Conservation (phyloP, 2,113 vertebrate species). For the Shinisaurus crocodilurus region DNA sequence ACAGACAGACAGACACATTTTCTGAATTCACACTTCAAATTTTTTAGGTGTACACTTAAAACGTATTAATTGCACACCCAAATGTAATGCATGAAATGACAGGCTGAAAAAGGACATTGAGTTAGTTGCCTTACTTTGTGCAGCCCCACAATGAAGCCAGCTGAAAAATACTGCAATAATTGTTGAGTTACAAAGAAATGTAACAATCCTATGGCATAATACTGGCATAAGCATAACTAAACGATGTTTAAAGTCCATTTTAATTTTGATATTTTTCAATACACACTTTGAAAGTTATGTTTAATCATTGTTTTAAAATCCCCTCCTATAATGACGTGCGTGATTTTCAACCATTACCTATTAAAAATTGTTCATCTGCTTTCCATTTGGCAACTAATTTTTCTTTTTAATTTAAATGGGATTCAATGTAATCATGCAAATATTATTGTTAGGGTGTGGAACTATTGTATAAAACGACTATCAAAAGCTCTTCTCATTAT, state of each 20-base stretch:
- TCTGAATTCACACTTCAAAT: not conserved
- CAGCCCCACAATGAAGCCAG: no score
- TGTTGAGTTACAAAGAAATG: conserved; percentile 27
- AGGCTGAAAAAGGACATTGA: not conserved
- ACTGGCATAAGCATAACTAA: conserved; percentile 36
- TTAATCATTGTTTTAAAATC: conserved; percentile 34
- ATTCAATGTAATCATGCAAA: conserved; percentile 56
- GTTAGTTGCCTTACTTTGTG: not conserved
- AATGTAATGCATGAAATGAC: not conserved
- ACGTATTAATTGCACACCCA: not conserved
- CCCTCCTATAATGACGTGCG: not conserved
- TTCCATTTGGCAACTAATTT: conserved; percentile 49
- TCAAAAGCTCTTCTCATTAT: conserved; percentile 54
- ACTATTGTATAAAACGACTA: conserved; percentile 50
- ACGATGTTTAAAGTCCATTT: conserved; percentile 49
- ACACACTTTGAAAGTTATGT: conserved; percentile 47
- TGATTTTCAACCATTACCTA: conserved; percentile 15
- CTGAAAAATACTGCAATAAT: conserved; percentile 1
- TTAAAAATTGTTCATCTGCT: conserved; percentile 37
- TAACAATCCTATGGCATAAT: conserved; percentile 34
- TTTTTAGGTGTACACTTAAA: not conserved
- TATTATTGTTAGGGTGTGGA: conserved; percentile 47
- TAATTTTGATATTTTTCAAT: conserved; percentile 30
- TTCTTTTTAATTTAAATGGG: conserved; percentile 28
- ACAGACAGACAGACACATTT: no score